Base-by-base conservation (phyloP, 2,888 invertebrate species). In the Diplolepis rosae region DNA sequence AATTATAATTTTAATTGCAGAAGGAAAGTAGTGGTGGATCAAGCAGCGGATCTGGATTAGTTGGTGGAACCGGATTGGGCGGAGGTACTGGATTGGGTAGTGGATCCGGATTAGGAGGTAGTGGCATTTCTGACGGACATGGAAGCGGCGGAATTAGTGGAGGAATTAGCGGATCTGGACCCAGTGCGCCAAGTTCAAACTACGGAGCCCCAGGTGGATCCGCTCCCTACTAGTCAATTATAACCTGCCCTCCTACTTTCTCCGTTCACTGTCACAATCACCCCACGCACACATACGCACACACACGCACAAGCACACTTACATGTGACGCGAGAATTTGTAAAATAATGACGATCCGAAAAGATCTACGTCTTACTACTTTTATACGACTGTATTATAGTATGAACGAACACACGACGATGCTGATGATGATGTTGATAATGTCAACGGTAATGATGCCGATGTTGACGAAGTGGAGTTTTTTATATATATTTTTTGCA, bases 141-240 rank as follows among this genome's bases (percentile, higher is more conserved):
- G 82, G 82, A 42, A 66, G 78, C 35, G 81, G 81, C 7, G 82
- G 84, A 24, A 70, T 88, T 86, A 85, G 87, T 80, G 82, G 81
- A 9, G 78, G 79, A 45, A 74, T 76, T 68, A 77, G 77, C 48
- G 80, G 84, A 78, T 84, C 87, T 77, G 88, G 86, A 66, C 85
- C 87, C 28, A 84, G 85, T 73, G 89, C 89, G 67, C 91, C 91
- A 83, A 91, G 92, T 90, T 85, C 90, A 82, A 91, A 90, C 77
- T 93, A 93, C 89, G 93, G 93, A 74, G 90, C 93, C 84, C 93
- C 93, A 84, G 92, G 92, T 76, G 92, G 91, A 84, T 93, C 93
- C 84, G 93, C 93, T 85, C 93, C 93, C 77, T 93, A 93, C 88
- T 92, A 92, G 88, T 88, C 88, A 88, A 85, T 82, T 80, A 71